Percentiles rank a stretch among this genome's conserved stretches.
phyloP scores from a whole-genome alignment of 23 tunicate genomes.

The Trididemnum miniatum region DNA sequence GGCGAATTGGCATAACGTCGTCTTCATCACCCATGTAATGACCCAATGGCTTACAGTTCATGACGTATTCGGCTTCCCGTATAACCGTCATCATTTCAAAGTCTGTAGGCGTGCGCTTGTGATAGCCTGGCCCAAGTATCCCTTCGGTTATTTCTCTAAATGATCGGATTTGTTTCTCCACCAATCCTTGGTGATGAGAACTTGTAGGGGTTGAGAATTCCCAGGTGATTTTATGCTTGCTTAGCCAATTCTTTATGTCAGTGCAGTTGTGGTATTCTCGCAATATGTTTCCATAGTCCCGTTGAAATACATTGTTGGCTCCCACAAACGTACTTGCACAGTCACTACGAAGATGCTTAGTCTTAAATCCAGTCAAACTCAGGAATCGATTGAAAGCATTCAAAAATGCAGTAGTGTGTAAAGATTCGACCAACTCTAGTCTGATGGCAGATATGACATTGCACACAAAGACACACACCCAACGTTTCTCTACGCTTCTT shows the following conservation, averaged over 20 bases:
- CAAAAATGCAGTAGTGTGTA: neutral
- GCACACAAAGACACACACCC: too few species aligned
- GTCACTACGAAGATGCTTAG: neutral
- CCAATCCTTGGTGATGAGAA: neutral
- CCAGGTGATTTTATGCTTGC: neutral
- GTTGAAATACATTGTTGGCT: neutral
- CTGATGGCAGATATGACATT: neutral
- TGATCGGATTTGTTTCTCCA: neutral
- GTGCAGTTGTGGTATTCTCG: neutral
- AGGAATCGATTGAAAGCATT: neutral
- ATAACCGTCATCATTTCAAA: neutral
- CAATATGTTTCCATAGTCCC: neutral
- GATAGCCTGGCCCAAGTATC: neutral
- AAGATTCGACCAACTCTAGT: neutral
- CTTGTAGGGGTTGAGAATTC: constrained; percentile 1
- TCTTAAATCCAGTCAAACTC: neutral
- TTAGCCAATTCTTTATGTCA: neutral
- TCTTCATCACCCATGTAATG: neutral
- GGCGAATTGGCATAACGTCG: neutral
- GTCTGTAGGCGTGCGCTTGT: neutral
- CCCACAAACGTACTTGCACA: neutral
- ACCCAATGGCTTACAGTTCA: neutral
- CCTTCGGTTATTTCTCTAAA: neutral
- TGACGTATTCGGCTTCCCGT: neutral
- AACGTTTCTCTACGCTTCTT: too few species aligned